These are phyloP conservation scores for Pao palembangensis DNA, from an alignment of 2,113 vertebrate genomes.

Conservation along the genomic window DNA sequence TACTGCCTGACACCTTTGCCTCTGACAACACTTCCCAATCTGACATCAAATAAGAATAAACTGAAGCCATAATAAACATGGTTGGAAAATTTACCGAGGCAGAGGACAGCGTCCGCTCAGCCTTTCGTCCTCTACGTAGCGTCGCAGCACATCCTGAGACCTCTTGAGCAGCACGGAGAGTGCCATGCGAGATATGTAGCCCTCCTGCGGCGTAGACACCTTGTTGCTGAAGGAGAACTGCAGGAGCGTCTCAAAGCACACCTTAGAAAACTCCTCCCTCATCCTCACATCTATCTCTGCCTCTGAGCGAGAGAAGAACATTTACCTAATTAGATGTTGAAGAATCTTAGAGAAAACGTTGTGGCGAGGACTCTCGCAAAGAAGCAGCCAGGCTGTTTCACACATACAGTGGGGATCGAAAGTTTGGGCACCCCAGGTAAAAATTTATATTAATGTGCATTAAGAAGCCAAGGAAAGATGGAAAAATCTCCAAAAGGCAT, in stretches of 20 bases:
- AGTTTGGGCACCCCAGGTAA: too few species aligned
- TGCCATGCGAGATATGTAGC: slow-evolving; percentile 97
- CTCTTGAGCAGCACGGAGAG: slow-evolving; percentile 93
- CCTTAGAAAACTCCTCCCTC: slow-evolving; percentile 98
- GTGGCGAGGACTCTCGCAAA: background rate
- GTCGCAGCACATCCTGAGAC: slow-evolving; percentile 91
- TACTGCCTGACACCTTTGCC: too few species aligned
- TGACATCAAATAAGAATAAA: too few species aligned
- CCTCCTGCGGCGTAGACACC: slow-evolving; percentile 94
- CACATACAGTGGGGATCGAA: too few species aligned
- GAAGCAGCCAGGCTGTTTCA: too few species aligned
- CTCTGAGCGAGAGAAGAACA: slow-evolving; percentile 74
- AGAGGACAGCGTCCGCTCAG: slow-evolving; percentile 96
- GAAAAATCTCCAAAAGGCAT: too few species aligned
- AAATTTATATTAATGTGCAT: too few species aligned
- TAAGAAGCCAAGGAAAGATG: too few species aligned
- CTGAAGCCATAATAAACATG: background rate
- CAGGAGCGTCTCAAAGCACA: slow-evolving; percentile 97
- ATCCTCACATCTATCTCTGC: slow-evolving; percentile 96
- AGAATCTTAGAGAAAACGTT: slow-evolving; percentile 6
- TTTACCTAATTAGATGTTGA: background rate
- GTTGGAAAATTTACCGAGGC: slow-evolving; percentile 78
- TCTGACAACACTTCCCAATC: too few species aligned
- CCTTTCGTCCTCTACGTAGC: slow-evolving; percentile 94
- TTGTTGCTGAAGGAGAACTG: slow-evolving; percentile 99